Percentiles rank a stretch among this genome's conserved stretches.
These are phyloP conservation scores for Brachyptera risi DNA, from an alignment of 2,888 invertebrate genomes.

Conservation along the genomic window DNA sequence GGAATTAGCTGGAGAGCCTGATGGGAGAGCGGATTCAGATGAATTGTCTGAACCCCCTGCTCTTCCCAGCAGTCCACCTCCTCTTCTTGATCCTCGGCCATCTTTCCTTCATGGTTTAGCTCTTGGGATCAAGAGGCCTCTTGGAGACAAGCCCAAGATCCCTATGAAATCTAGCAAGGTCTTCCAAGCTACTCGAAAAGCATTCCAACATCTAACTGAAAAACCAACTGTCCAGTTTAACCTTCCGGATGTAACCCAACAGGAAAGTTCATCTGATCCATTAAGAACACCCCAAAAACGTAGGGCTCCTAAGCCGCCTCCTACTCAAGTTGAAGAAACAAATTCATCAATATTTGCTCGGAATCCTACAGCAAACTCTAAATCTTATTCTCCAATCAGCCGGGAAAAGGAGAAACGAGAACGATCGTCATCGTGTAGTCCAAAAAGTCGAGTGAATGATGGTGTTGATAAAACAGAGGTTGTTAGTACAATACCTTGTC, in stretches of 20 bases:
- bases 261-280: not conserved
- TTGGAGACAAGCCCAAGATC: slow-evolving; percentile 36
- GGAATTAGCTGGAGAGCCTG: slow-evolving; percentile 79
- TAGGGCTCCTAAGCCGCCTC: slow-evolving; percentile 40
- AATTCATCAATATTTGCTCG: slow-evolving; percentile 51
- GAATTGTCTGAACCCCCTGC: slow-evolving; percentile 63
- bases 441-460: slow-evolving; percentile 49
- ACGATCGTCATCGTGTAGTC: slow-evolving; percentile 59
- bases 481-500: slow-evolving; percentile 37
- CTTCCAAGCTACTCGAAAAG: slow-evolving; percentile 24
- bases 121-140: slow-evolving; percentile 48
- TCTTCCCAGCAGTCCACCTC: slow-evolving; percentile 65
- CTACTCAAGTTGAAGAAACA: slow-evolving; percentile 36
- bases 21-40: slow-evolving; percentile 81
- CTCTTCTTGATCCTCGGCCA: slow-evolving; percentile 52
- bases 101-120: slow-evolving; percentile 70
- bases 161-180: slow-evolving; percentile 35
- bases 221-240: not conserved
- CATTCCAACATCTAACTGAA: not conserved
- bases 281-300: not conserved
- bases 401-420: slow-evolving; percentile 73
- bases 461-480: not conserved
- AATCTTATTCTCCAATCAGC: slow-evolving; percentile 64
- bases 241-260: not conserved
- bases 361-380: slow-evolving; percentile 51